Conservation (phyloP, 1,140 invertebrate genomes). For the Myzus persicae region DNA sequence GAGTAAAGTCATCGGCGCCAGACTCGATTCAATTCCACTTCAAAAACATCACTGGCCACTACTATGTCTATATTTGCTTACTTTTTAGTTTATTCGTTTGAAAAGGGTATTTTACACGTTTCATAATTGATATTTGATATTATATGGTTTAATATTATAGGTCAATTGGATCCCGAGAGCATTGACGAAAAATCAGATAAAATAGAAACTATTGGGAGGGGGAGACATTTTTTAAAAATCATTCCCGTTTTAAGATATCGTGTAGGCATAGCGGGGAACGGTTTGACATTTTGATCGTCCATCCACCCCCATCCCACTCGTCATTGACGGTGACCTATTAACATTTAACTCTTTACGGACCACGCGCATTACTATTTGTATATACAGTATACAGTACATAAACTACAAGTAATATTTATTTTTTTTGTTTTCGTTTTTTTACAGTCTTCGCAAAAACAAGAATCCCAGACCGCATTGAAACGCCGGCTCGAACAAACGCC, state of each 20-base stretch:
- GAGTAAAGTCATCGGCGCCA: not conserved
- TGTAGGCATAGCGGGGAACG: not conserved
- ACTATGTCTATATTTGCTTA: not conserved
- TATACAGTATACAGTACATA: not conserved
- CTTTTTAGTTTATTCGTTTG: too few species aligned
- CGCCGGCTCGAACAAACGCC: slow-evolving; percentile 75
- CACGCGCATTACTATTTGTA: not conserved
- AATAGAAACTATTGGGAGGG: not conserved
- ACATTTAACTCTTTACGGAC: slow-evolving; percentile 28
- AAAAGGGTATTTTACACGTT: too few species aligned
- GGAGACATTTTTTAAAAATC: not conserved
- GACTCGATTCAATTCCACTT: not conserved
- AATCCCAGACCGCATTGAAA: slow-evolving; percentile 75
- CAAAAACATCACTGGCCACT: not conserved
- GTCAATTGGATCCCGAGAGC: not conserved
- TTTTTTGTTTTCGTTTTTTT: slow-evolving; percentile 64
- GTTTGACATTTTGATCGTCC: slow-evolving; percentile 14
- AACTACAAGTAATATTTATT: not conserved
- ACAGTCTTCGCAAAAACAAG: slow-evolving; percentile 76
- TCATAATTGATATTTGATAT: too few species aligned
- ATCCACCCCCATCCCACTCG: not conserved
- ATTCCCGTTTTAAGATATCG: not conserved
- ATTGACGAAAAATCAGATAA: not conserved
- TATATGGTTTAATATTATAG: not conserved
- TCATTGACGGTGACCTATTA: slow-evolving; percentile 3